Evolutionary conservation across 2,888 invertebrate genomes (phyloP).

Genomic region (Ligdia adustata): DNA sequence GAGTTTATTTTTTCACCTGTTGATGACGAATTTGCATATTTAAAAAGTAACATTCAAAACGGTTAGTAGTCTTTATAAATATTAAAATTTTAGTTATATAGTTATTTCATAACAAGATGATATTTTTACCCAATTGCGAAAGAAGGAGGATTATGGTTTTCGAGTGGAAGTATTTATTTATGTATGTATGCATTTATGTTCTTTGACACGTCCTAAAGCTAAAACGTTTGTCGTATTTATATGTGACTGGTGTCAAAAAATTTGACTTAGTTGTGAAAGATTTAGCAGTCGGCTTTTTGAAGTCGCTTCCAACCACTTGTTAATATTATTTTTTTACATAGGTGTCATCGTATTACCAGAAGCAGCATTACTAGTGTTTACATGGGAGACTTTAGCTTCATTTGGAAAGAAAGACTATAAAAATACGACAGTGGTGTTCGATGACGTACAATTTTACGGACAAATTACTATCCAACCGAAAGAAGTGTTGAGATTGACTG

Average conservation of each 20-base stretch:
- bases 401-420: constrained; percentile 8
- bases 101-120: constrained; percentile 1
- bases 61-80: constrained; percentile 37
- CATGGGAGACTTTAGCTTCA: constrained; percentile 69
- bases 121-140: too few relatives aligned
- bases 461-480: constrained; percentile 7
- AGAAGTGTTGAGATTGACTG: constrained; percentile 4
- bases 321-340: constrained; percentile 19
- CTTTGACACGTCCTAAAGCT: too few relatives aligned
- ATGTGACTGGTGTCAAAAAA: too few relatives aligned
- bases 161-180: too few relatives aligned
- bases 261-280: too few relatives aligned
- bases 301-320: too few relatives aligned
- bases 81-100: neutral
- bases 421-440: constrained; percentile 19
- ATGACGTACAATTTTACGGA: constrained; percentile 16
- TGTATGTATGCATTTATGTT: too few relatives aligned
- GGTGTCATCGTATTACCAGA: constrained; percentile 87
- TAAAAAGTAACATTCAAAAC: constrained; percentile 42
- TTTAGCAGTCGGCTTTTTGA: too few relatives aligned
- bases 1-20: constrained; percentile 44
- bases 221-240: too few relatives aligned
- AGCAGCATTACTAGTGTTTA: constrained; percentile 73
- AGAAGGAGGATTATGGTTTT: too few relatives aligned
- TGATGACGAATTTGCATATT: constrained; percentile 49